Evolutionary conservation across 1,140 invertebrate genomes (phyloP).

Genomic region (Berghia stephanieae): DNA sequence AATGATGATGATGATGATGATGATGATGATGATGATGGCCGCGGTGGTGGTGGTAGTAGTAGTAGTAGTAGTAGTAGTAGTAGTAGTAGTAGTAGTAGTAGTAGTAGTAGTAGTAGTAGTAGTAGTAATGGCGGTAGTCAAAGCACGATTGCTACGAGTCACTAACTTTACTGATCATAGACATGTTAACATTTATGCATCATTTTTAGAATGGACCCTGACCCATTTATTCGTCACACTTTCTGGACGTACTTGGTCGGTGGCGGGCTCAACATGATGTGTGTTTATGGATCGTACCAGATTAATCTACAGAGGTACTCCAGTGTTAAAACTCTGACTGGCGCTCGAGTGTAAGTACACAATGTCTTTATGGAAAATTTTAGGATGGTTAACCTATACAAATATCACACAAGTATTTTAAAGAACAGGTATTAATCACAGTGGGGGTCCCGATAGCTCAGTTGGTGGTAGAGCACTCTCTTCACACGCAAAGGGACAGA

Average conservation of each 20-base stretch:
- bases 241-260: slow-evolving; percentile 64
- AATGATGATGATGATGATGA: neutral
- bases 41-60: neutral
- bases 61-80: neutral
- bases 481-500: too few species aligned
- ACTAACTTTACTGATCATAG: too few species aligned
- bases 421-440: too few species aligned
- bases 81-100: slow-evolving; percentile 4
- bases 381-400: too few species aligned
- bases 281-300: slow-evolving; percentile 91
- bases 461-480: too few species aligned
- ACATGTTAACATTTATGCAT: too few species aligned
- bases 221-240: slow-evolving; percentile 48
- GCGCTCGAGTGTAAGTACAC: slow-evolving; percentile 75
- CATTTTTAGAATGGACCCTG: slow-evolving; percentile 44
- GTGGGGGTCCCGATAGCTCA: too few species aligned
- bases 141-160: neutral
- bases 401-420: too few species aligned
- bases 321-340: slow-evolving; percentile 75
- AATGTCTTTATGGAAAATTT: too few species aligned
- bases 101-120: slow-evolving; percentile 3
- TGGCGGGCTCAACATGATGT: slow-evolving; percentile 87
- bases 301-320: slow-evolving; percentile 92
- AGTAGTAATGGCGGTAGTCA: neutral
- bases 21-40: neutral